Base-by-base conservation (phyloP, 1,140 invertebrate genomes). In the Trichonephila inaurata region DNA sequence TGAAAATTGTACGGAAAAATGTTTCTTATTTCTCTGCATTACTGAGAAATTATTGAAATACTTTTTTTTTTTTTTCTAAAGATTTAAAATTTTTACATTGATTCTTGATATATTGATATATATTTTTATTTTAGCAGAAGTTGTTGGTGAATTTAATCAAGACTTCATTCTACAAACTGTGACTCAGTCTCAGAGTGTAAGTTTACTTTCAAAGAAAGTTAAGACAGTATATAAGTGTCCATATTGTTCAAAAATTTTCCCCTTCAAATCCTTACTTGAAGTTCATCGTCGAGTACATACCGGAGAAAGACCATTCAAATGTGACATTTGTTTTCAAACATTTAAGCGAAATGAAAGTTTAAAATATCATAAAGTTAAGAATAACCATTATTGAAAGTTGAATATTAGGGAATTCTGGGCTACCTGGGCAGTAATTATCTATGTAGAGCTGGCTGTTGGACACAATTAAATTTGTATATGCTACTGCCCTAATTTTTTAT, bases 221-320 rank as follows among this genome's bases (percentile, higher is more conserved):
- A 61, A 24, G 61, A 62, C 62, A 87, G 16, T 18, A 18, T 87
- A 60, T 51, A 60, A n/a, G 16, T 87, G 85, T 62, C n/a, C 85
- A 5, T 62, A 61, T 62, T 87, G 85, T 62, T 18, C 58, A 18
- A 62, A 62, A 62, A n/a, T 2, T 6, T 87, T 87, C 16, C 85
- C 85, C 8, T 87, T 61, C 60, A 87, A 87, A 24, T 87, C 85
- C 3, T n/a, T 61, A 16, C 24, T 87, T 19, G 85, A 87, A 5
- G n/a, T 62, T n/a, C 85, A 87, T 87, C 19, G 28, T 18, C 51
- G n/a, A n/a, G 51, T 51, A 8, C 85, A 87, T 51, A 87, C 51
- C 2, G 85, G 60, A n/a, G 85, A 61, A n/a, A 87, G 14, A 87
- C 85, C 85, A 0, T 87, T 87, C 28, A 60, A 60, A 0, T 87